Evolutionary conservation across 2,888 invertebrate species (phyloP).

Genomic region (Nemotelus nigrinus): DNA sequence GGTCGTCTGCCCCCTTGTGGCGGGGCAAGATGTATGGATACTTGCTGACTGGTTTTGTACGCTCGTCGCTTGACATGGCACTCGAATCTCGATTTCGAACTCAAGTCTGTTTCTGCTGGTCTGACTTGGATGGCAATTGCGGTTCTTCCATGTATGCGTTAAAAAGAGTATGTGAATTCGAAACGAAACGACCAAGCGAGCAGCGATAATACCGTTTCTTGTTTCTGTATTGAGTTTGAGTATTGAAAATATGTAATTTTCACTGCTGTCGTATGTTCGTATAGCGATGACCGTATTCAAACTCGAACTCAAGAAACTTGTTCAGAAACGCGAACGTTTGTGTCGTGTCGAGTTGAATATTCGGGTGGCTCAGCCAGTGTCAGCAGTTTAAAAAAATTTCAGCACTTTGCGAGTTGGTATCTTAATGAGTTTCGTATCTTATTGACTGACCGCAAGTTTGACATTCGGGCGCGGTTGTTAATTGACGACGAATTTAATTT

Average conservation of each 20-base stretch:
- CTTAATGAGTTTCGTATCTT: background rate
- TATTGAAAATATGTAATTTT: conserved; percentile 32
- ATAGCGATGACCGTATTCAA: conserved; percentile 31
- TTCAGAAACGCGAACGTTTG: conserved; percentile 42
- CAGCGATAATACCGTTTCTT: conserved; percentile 34
- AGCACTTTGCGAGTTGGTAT: background rate
- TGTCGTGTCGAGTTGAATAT: conserved; percentile 23
- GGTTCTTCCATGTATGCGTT: conserved; percentile 31
- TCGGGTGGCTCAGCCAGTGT: background rate
- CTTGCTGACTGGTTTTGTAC: conserved; percentile 31
- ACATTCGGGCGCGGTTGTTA: conserved; percentile 3
- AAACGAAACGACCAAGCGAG: conserved; percentile 31
- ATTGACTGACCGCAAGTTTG: conserved; percentile 5
- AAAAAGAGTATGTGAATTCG: conserved; percentile 23
- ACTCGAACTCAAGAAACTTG: conserved; percentile 33
- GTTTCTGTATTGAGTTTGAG: conserved; percentile 31
- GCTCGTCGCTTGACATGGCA: background rate
- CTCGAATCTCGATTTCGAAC: background rate
- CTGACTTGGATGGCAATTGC: conserved; percentile 20
- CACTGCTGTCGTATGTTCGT: conserved; percentile 22
- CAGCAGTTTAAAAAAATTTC: conserved; percentile 10
- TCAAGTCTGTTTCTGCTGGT: background rate
- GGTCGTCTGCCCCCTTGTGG: background rate
- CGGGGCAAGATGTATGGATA: background rate
- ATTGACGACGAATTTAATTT: background rate